Evolutionary conservation across 2,113 vertebrate species (phyloP), one percentile per base, ranked within the genome.

Genomic region (Callipepla californica): DNA sequence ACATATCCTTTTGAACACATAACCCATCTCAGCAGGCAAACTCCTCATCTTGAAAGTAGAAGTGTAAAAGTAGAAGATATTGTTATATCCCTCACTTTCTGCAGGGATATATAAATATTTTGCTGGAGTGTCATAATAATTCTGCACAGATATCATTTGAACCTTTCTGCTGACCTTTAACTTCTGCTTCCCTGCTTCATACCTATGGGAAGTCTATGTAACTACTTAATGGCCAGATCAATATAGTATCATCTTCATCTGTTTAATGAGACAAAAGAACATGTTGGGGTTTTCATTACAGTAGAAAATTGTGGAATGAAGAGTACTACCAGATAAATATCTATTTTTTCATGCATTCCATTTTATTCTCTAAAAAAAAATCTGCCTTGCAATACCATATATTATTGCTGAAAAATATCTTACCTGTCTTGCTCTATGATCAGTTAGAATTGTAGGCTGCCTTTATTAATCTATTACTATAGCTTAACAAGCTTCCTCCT

Each of bases 11-110:
- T 55, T 83, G 95, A 97, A 92, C 80, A 85, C 92, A 95, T 80
- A 92, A 97, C 96, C 96, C 97, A 95, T 96, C 97, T 94, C 94
- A 21, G 51, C 76, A 96, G 96, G 87, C 94, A 94, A 80, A 85
- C 79, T 94, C 55, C 81, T 95, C 68, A 38, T 86, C 73, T 28
- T 51, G 81, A 93, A 91, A 93, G 80, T 65, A 69, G 62, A 84
- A 89, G 68, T 55, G 15, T 30, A 53, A 17, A 30, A 53, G 51
- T 53, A 53, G 59, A 62, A 87, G 82, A 34, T 74, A 2, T 66
- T 93, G 85, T 92, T 96, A 66, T 69, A 83, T 80, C 77, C 67
- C 55, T 85, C 12, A 6, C 57, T 86, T 36, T 96, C 89, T 89
- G 22, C n/a, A 55, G 69, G 76, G 83, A 73, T 89, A 16, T 36